Evolutionary conservation across 2,113 vertebrate species (phyloP).

Genomic region (Physeter macrocephalus): DNA sequence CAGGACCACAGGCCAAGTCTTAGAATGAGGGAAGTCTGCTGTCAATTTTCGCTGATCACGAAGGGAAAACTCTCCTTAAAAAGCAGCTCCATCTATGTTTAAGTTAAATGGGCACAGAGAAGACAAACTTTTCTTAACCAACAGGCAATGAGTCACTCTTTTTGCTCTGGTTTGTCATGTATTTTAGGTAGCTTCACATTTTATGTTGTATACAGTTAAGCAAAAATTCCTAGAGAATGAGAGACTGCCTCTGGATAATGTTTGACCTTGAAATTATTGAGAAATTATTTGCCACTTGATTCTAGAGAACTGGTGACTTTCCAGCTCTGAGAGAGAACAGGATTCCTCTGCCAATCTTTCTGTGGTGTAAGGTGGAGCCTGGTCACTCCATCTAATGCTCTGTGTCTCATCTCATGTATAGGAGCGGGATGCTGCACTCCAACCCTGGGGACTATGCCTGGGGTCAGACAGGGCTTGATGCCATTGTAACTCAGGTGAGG

Average conservation of each 20-base stretch:
- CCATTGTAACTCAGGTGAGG: constrained; percentile 96
- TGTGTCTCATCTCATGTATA: constrained; percentile 71
- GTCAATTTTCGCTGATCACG: neutral
- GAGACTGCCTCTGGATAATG: constrained; percentile 8
- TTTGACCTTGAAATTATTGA: constrained; percentile 29
- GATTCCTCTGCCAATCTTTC: neutral
- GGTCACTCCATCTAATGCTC: constrained; percentile 42
- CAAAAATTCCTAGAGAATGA: constrained; percentile 19
- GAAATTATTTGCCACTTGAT: constrained; percentile 23
- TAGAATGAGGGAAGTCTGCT: neutral
- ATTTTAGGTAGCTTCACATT: constrained; percentile 1
- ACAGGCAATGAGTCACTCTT: neutral
- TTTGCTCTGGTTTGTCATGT: neutral
- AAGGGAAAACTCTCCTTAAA: constrained; percentile 15
- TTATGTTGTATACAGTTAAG: neutral
- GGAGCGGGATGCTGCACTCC: constrained; percentile 97
- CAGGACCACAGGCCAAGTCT: neutral
- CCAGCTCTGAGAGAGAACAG: neutral
- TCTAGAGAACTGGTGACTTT: neutral
- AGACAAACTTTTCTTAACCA: constrained; percentile 17
- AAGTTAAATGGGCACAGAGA: constrained; percentile 5
- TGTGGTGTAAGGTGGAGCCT: neutral
- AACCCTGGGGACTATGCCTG: constrained; percentile 97
- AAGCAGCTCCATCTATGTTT: constrained; percentile 27
- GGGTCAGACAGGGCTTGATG: constrained; percentile 97